A percentile compares a stretch with the other conserved stretches of the same genome.
Conservation (phyloP, 1,140 invertebrate species). For the Polypedilum vanderplanki region DNA sequence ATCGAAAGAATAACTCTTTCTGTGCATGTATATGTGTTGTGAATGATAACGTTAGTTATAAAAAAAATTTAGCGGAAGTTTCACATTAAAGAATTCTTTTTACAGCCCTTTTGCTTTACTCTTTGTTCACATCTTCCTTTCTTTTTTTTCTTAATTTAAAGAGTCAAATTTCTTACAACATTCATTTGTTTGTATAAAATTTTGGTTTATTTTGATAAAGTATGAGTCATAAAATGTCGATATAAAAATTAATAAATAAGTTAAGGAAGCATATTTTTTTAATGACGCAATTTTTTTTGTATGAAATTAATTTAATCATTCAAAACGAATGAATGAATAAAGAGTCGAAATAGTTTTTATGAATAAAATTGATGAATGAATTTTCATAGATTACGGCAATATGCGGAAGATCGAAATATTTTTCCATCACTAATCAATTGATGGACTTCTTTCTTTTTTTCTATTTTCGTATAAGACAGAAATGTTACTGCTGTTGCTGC, state of each 20-base stretch:
- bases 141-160: too few relatives aligned
- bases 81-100: constrained; percentile 21
- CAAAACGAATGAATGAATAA: not conserved
- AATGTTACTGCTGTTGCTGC: not conserved
- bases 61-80: constrained; percentile 3
- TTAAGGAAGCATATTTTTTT: too few relatives aligned
- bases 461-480: not conserved
- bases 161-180: too few relatives aligned
- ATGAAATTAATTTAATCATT: constrained; percentile 25
- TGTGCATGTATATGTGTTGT: not conserved
- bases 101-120: too few relatives aligned
- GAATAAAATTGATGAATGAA: not conserved
- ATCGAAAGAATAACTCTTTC: too few relatives aligned
- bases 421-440: constrained; percentile 17
- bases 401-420: not conserved
- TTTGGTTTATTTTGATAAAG: too few relatives aligned
- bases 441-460: not conserved
- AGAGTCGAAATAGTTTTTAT: not conserved
- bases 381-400: constrained; percentile 9
- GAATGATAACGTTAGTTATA: not conserved
- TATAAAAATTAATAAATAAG: too few relatives aligned
- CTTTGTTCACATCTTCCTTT: too few relatives aligned
- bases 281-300: constrained; percentile 13
- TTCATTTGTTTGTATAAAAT: too few relatives aligned
- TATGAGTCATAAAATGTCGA: too few relatives aligned